Evolutionary conservation across 2,797 vertebrate species (phyloP).

Genomic region (Oreonectes daqikongensis): DNA sequence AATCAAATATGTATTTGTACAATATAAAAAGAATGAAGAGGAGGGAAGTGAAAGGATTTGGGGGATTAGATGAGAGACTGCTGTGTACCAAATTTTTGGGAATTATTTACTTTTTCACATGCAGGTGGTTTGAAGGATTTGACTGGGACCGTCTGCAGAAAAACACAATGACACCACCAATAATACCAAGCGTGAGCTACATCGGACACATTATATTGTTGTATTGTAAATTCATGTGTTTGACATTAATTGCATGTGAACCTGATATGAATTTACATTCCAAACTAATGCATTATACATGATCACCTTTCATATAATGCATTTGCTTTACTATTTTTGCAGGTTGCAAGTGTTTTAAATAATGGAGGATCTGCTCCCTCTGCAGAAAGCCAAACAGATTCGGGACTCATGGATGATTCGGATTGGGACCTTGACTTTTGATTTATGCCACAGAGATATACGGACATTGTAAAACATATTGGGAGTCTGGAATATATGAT

Average conservation of each 20-base stretch:
- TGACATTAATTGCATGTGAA: not conserved
- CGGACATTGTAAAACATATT: not conserved
- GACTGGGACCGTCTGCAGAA: constrained; percentile 75
- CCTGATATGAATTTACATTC: not conserved
- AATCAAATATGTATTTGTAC: not conserved
- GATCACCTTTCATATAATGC: not conserved
- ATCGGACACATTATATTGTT: not conserved
- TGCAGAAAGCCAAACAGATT: constrained; percentile 59
- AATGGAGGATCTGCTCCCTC: constrained; percentile 49
- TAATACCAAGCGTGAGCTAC: constrained; percentile 73
- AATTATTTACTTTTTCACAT: constrained; percentile 42
- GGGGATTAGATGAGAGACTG: not conserved
- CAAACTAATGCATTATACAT: not conserved
- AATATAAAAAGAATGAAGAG: not conserved
- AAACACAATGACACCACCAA: constrained; percentile 67
- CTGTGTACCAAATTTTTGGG: constrained; percentile 30
- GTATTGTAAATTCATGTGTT: not conserved
- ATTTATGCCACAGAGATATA: constrained; percentile 33
- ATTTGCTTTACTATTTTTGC: constrained; percentile 10
- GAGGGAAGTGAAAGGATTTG: constrained; percentile 8
- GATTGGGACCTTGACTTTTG: constrained; percentile 78
- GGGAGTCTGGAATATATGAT: not conserved
- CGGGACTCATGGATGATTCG: constrained; percentile 60
- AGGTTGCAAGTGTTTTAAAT: constrained; percentile 61
- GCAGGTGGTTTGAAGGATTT: constrained; percentile 82